A percentile compares a stretch with the other conserved stretches of the same genome.
phyloP scores from a whole-genome alignment of 2,888 invertebrate species.

The Diarsia mendica region DNA sequence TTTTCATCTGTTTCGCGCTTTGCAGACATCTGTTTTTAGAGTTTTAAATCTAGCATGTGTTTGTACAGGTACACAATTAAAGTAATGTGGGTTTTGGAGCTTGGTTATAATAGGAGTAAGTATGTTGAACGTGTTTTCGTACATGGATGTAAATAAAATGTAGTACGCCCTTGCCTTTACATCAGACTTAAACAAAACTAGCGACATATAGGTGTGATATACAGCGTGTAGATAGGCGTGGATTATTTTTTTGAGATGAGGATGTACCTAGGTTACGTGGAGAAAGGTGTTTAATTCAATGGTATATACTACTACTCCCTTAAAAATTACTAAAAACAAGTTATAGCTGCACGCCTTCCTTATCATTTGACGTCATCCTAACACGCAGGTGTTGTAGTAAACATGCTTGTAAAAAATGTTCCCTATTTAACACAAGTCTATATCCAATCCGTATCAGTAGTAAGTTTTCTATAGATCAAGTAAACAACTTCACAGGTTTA shows the following conservation, averaged over 20 bases:
- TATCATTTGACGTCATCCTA: background rate
- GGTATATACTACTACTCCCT: background rate
- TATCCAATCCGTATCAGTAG: background rate
- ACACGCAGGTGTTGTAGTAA: background rate
- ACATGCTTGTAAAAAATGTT: background rate
- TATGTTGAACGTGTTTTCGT: background rate
- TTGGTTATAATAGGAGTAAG: background rate
- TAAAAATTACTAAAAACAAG: background rate
- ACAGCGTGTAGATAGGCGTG: too few species aligned
- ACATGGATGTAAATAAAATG: background rate
- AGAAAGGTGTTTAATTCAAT: too few species aligned
- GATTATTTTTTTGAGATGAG: too few species aligned
- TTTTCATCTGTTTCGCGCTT: slow-evolving; percentile 63
- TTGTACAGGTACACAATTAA: slow-evolving; percentile 33
- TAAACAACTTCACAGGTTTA: slow-evolving; percentile 14
- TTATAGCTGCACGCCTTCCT: background rate
- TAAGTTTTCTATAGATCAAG: background rate
- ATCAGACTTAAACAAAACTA: too few species aligned
- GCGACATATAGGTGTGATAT: too few species aligned
- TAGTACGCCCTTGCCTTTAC: background rate
- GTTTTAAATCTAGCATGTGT: slow-evolving; percentile 12
- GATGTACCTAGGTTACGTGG: too few species aligned
- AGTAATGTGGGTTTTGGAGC: slow-evolving; percentile 1
- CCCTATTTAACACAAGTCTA: background rate
- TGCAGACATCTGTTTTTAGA: slow-evolving; percentile 39